Evolutionary conservation across 1,140 invertebrate genomes (phyloP).

Genomic region (Orius insidiosus): DNA sequence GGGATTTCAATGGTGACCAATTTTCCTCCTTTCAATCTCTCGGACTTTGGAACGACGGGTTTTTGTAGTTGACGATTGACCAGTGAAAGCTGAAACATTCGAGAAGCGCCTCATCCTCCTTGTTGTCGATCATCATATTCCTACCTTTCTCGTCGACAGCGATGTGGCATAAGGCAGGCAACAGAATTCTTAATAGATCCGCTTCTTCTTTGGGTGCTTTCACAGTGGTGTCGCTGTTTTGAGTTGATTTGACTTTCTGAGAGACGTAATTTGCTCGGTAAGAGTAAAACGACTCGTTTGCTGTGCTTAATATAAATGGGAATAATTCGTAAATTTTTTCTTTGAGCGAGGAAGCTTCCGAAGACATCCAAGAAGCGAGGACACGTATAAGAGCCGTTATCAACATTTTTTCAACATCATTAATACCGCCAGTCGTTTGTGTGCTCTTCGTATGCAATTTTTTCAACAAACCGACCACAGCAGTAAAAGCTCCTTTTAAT

Average conservation of each 20-base stretch:
- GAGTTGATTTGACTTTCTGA: conserved; percentile 31
- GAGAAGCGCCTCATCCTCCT: conserved; percentile 61
- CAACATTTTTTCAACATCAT: conserved; percentile 46
- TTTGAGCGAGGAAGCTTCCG: conserved; percentile 78
- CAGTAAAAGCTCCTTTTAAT: conserved; percentile 75
- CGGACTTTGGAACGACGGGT: conserved; percentile 56
- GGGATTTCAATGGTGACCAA: conserved; percentile 56
- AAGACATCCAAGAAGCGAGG: conserved; percentile 71
- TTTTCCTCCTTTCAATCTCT: conserved; percentile 50
- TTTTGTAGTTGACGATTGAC: conserved; percentile 74
- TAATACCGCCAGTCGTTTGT: conserved; percentile 24
- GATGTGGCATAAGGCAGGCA: conserved; percentile 77
- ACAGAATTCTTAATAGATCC: conserved; percentile 60
- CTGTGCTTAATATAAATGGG: conserved; percentile 57
- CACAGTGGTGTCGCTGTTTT: conserved; percentile 28
- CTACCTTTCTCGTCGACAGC: conserved; percentile 75
- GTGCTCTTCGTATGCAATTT: conserved; percentile 34
- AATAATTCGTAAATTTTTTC: conserved; percentile 60
- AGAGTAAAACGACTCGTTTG: conserved; percentile 66
- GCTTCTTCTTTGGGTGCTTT: conserved; percentile 33
- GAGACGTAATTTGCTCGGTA: conserved; percentile 26
- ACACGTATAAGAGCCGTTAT: conserved; percentile 67
- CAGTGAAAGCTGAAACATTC: conserved; percentile 68
- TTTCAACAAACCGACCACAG: conserved; percentile 54
- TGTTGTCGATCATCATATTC: conserved; percentile 57